Evolutionary conservation across 2,888 invertebrate species (phyloP).

Genomic region (Tinea pellionella): DNA sequence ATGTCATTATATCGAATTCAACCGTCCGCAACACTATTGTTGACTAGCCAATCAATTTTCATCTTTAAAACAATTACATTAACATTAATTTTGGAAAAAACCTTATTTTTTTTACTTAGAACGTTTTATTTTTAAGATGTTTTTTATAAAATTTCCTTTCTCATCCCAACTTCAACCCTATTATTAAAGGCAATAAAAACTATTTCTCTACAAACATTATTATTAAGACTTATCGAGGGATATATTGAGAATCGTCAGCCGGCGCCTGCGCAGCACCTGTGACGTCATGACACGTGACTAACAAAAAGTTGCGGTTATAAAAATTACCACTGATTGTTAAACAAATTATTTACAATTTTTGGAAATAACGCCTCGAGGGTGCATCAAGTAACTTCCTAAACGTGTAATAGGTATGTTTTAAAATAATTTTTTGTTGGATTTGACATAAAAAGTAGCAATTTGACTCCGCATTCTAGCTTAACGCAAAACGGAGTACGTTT

Average conservation of each 20-base stretch:
- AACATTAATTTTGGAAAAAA: neutral
- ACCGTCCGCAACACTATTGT: slow-evolving; percentile 57
- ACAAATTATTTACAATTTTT: neutral
- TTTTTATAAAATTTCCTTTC: neutral
- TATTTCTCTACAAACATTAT: neutral
- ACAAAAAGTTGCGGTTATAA: slow-evolving; percentile 5
- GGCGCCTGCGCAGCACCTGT: slow-evolving; percentile 40
- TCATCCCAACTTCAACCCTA: neutral
- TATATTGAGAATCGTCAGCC: neutral
- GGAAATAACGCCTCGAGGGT: neutral
- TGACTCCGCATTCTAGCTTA: too few species aligned
- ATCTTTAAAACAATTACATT: slow-evolving; percentile 18
- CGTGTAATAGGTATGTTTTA: too few species aligned
- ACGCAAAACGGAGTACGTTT: too few species aligned
- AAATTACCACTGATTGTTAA: slow-evolving; percentile 3
- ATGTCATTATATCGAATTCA: slow-evolving; percentile 51
- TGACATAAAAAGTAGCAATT: too few species aligned
- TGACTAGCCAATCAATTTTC: slow-evolving; percentile 21
- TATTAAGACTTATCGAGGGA: neutral
- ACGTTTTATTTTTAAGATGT: neutral
- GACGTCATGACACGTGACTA: slow-evolving; percentile 26
- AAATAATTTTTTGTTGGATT: too few species aligned
- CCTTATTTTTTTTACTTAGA: neutral
- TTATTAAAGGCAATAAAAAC: neutral
- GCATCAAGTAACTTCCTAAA: too few species aligned